Conservation (phyloP, 1,140 invertebrate genomes). For the Dreissena polymorpha region DNA sequence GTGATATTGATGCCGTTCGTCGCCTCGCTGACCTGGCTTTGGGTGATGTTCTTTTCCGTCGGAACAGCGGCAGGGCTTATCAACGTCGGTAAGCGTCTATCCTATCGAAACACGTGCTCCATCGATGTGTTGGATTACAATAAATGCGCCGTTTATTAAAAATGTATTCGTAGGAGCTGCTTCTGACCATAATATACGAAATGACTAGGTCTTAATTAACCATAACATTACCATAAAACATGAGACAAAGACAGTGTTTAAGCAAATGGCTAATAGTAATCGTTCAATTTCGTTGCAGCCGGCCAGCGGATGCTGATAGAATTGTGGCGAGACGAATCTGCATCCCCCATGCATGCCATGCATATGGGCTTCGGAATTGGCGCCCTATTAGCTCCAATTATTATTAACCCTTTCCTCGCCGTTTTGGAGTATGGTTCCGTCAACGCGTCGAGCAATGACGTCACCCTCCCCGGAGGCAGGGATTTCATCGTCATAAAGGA, state of each 20-base stretch:
- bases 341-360: conserved; percentile 54
- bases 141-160: not conserved
- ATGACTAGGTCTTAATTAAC: not conserved
- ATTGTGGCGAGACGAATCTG: conserved; percentile 54
- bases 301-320: conserved; percentile 51
- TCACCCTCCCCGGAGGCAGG: not conserved
- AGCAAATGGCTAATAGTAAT: not conserved
- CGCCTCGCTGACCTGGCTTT: not conserved
- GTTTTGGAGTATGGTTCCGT: not conserved
- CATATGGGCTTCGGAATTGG: conserved; percentile 64
- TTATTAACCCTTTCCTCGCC: conserved; percentile 58
- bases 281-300: conserved; percentile 43
- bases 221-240: not conserved
- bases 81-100: conserved; percentile 43
- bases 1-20: conserved; percentile 37
- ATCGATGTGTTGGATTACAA: not conserved
- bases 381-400: conserved; percentile 55
- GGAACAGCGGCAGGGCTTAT: conserved; percentile 27
- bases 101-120: not conserved
- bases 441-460: not conserved
- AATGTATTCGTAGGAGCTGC: not conserved
- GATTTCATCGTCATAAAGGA: conserved; percentile 23
- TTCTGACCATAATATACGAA: not conserved
- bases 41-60: conserved; percentile 43
- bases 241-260: not conserved